Evolutionary conservation across 2,113 vertebrate species (phyloP).

Genomic region (Phyllopteryx taeniolatus): DNA sequence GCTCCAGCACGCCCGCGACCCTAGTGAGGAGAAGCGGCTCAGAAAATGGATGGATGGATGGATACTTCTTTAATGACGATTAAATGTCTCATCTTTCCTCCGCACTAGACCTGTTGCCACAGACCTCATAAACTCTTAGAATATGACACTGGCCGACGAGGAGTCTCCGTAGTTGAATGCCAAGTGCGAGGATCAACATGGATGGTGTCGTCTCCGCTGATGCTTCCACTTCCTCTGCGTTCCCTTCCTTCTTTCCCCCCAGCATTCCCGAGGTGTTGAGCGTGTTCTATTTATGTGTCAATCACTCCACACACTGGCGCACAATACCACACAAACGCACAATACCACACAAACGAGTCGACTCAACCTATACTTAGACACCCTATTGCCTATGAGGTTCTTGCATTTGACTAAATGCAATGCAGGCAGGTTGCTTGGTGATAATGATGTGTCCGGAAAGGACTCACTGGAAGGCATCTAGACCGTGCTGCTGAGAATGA

Average conservation of each 20-base stretch:
- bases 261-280: conserved; percentile 61
- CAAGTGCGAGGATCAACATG: not conserved
- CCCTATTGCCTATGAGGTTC: not conserved
- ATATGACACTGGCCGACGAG: conserved; percentile 30
- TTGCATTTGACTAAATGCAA: not conserved
- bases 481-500: too few species aligned
- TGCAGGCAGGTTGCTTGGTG: not conserved
- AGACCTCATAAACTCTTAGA: conserved; percentile 31
- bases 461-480: too few species aligned
- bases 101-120: conserved; percentile 12
- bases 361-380: conserved; percentile 48
- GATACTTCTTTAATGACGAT: not conserved
- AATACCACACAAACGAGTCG: conserved; percentile 24
- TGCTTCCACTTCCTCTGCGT: conserved; percentile 33
- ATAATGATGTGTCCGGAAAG: too few species aligned
- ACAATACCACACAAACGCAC: conserved; percentile 35
- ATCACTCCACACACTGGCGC: conserved; percentile 16
- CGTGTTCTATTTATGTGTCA: conserved; percentile 61
- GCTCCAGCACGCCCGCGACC: too few species aligned
- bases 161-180: conserved; percentile 8
- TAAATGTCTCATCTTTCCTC: conserved; percentile 27
- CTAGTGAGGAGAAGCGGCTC: too few species aligned
- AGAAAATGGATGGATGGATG: too few species aligned
- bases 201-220: conserved; percentile 13
- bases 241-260: conserved; percentile 34